Percentiles rank a stretch among this genome's conserved stretches.
Conservation (phyloP, 2,888 invertebrate species). For the Diadegma fenestrale region DNA sequence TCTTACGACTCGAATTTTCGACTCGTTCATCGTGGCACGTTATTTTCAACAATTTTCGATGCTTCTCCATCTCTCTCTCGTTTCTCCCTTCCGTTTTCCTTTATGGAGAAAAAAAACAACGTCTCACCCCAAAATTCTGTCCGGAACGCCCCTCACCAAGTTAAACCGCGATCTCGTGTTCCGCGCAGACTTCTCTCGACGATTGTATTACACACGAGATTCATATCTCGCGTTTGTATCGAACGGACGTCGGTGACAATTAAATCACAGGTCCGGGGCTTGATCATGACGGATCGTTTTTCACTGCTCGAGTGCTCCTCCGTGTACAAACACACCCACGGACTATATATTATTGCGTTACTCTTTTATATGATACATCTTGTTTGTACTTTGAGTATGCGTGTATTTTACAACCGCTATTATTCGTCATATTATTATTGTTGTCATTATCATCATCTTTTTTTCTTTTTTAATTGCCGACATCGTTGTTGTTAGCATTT, state of each 20-base stretch:
- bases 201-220: conserved; percentile 40
- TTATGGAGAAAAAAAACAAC: background rate
- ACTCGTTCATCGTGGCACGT: background rate
- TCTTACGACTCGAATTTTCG: no score
- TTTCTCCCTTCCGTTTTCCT: background rate
- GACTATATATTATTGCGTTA: conserved; percentile 54
- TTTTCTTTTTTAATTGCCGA: background rate
- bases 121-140: background rate
- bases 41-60: background rate
- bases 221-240: conserved; percentile 61
- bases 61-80: background rate
- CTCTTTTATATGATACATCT: conserved; percentile 61
- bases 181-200: background rate
- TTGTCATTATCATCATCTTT: conserved; percentile 8
- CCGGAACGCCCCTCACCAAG: background rate
- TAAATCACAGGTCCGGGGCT: conserved; percentile 82
- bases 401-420: conserved; percentile 52
- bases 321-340: conserved; percentile 31
- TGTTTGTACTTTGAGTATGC: conserved; percentile 59
- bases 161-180: conserved; percentile 16
- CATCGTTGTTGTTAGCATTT: background rate
- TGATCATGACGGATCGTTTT: conserved; percentile 83
- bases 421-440: conserved; percentile 47
- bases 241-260: conserved; percentile 80
- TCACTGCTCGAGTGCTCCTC: conserved; percentile 58